These are phyloP conservation scores for Strigops habroptila DNA, from an alignment of 2,113 vertebrate species.

Conservation along the genomic window DNA sequence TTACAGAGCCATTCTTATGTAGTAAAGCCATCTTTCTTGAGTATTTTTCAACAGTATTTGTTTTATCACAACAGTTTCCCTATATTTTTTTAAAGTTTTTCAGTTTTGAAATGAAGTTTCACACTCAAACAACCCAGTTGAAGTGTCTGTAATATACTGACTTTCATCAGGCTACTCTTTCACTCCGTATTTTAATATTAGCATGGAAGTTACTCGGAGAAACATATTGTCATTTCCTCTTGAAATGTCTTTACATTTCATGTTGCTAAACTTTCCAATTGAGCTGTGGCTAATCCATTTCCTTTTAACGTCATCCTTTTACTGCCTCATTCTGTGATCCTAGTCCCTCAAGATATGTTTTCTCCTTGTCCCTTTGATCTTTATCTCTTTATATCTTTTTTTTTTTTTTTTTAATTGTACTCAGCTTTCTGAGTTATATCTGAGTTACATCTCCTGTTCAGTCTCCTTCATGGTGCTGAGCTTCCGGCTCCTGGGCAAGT, in stretches of 20 bases:
- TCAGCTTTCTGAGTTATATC: background rate
- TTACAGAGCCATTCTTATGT: background rate
- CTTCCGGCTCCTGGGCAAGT: background rate
- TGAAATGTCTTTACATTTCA: background rate
- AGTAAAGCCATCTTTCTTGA: background rate
- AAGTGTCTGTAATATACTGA: background rate
- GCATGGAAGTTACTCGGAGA: background rate
- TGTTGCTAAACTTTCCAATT: background rate
- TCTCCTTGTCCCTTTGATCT: conserved; percentile 12
- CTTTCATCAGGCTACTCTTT: background rate
- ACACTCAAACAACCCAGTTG: background rate
- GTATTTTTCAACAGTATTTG: background rate
- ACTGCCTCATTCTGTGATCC: conserved; percentile 8
- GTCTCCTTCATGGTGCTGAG: background rate
- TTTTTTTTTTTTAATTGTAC: background rate
- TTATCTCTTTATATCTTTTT: background rate
- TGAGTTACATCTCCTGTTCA: background rate
- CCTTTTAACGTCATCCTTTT: background rate
- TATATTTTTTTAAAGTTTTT: background rate
- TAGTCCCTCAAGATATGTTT: background rate
- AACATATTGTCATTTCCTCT: background rate
- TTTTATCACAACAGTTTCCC: background rate
- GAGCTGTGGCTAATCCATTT: background rate
- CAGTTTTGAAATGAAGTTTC: background rate
- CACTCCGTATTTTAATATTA: background rate